phyloP scores from a whole-genome alignment of 1,140 invertebrate genomes.

The Formica selysi region DNA sequence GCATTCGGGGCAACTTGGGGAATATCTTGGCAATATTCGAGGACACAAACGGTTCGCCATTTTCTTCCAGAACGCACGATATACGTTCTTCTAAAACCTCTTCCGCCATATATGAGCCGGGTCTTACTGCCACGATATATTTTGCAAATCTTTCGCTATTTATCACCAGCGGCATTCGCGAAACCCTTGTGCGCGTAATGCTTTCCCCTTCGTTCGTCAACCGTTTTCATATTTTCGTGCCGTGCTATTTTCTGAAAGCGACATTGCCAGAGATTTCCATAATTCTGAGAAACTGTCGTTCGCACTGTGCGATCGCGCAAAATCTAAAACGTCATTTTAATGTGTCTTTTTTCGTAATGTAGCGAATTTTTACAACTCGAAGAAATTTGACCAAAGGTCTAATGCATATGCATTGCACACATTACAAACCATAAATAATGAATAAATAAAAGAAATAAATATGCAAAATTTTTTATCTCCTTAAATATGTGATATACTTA shows the following conservation, averaged over 20 bases:
- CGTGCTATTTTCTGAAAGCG: slow-evolving; percentile 69
- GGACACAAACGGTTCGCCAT: slow-evolving; percentile 62
- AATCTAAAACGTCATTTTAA: slow-evolving; percentile 51
- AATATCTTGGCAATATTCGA: slow-evolving; percentile 63
- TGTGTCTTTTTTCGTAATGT: slow-evolving; percentile 10
- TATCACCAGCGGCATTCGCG: slow-evolving; percentile 67
- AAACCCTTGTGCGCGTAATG: slow-evolving; percentile 54
- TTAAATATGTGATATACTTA: background rate
- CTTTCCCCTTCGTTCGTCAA: slow-evolving; percentile 69
- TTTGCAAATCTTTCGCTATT: slow-evolving; percentile 77
- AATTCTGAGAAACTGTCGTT: slow-evolving; percentile 64
- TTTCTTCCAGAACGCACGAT: slow-evolving; percentile 56
- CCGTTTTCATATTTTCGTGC: slow-evolving; percentile 70
- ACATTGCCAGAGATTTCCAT: slow-evolving; percentile 70
- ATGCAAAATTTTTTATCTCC: background rate
- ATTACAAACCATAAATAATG: background rate
- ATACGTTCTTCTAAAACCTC: slow-evolving; percentile 65
- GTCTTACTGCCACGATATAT: slow-evolving; percentile 73
- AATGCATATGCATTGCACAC: background rate
- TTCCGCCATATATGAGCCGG: slow-evolving; percentile 60
- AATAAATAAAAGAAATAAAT: background rate
- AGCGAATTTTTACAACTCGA: background rate
- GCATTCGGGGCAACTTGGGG: slow-evolving; percentile 56
- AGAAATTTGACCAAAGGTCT: background rate
- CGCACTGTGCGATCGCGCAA: slow-evolving; percentile 52